These are phyloP conservation scores for Digitonthophagus gazella DNA, from an alignment of 2,888 invertebrate species.

Conservation along the genomic window DNA sequence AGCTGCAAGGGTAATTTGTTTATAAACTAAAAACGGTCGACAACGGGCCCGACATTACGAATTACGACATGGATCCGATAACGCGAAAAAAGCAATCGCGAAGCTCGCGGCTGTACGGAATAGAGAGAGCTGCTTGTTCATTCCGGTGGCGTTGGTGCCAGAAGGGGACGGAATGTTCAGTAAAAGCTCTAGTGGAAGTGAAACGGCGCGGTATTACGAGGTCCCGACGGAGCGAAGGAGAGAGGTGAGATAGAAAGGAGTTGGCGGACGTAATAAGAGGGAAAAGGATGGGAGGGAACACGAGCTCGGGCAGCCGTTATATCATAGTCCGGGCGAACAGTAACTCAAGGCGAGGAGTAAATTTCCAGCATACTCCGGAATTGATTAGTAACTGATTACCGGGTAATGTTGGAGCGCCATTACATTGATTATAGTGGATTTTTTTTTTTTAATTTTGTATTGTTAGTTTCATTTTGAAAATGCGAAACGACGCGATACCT, in stretches of 20 bases:
- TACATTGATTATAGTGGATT: constrained; percentile 1
- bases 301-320: constrained; percentile 2
- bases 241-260: not conserved
- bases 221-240: not conserved
- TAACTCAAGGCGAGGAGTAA: constrained; percentile 17
- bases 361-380: constrained; percentile 15
- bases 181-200: not conserved
- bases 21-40: not conserved
- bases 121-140: not conserved
- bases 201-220: not conserved
- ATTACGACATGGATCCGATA: not conserved
- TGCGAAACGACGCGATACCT: not conserved
- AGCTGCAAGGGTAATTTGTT: not conserved
- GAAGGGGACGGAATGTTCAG: not conserved
- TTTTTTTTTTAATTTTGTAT: constrained; percentile 1
- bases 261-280: not conserved
- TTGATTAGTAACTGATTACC: constrained; percentile 17
- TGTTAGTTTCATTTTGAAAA: not conserved
- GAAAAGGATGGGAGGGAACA: not conserved
- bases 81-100: not conserved
- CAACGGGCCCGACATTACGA: not conserved
- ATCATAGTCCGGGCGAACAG: constrained; percentile 10
- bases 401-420: constrained; percentile 6
- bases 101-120: not conserved
- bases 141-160: not conserved